These are phyloP conservation scores for Thereva nobilitata DNA, from an alignment of 2,888 invertebrate genomes.

Conservation along the genomic window DNA sequence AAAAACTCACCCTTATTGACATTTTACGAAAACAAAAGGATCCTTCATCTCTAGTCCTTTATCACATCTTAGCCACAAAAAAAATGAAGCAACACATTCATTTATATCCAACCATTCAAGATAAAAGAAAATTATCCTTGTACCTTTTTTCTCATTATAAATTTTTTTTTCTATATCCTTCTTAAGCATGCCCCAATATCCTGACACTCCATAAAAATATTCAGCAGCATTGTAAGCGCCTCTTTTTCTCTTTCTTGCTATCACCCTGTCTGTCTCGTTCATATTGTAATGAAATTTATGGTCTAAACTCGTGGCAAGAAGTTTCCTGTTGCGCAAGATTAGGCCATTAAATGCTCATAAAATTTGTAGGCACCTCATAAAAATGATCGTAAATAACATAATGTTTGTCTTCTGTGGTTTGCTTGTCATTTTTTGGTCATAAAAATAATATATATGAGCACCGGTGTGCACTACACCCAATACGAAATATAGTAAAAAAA, in stretches of 20 bases:
- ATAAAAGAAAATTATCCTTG: background rate
- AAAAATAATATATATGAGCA: conserved; percentile 25
- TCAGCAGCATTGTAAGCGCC: too few species aligned
- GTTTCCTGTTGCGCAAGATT: conserved; percentile 40
- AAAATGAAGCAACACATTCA: too few species aligned
- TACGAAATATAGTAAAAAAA: too few species aligned
- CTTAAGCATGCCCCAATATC: too few species aligned
- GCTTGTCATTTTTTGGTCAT: background rate
- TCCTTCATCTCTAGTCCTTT: too few species aligned
- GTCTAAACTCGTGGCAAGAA: conserved; percentile 34
- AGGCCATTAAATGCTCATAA: conserved; percentile 59
- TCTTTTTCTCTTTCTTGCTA: conserved; percentile 16
- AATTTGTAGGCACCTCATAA: conserved; percentile 60
- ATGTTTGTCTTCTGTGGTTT: conserved; percentile 35
- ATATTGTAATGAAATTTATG: conserved; percentile 41
- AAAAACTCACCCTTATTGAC: too few species aligned
- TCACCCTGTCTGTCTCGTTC: conserved; percentile 19
- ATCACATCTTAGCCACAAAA: too few species aligned
- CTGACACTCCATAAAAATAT: too few species aligned
- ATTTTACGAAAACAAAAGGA: too few species aligned
- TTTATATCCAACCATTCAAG: too few species aligned
- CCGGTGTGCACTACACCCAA: background rate
- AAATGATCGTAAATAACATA: conserved; percentile 57
- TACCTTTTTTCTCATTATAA: conserved; percentile 11
- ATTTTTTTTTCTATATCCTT: conserved; percentile 7